phyloP scores from a whole-genome alignment of 2,888 invertebrate species.

The Isotomurus palustris region DNA sequence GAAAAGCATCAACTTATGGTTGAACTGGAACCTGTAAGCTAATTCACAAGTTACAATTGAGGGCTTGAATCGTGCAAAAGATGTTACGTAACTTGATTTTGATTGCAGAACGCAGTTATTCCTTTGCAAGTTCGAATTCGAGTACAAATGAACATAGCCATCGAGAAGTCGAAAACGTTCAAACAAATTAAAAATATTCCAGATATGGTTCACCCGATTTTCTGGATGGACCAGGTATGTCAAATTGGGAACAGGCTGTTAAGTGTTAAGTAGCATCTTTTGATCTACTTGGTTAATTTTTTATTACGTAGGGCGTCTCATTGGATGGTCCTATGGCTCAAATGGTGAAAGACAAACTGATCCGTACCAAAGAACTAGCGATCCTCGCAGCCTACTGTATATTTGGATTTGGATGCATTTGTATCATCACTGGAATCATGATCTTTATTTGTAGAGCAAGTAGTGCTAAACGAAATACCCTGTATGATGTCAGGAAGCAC shows the following conservation, averaged over 20 bases:
- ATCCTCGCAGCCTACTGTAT: slow-evolving; percentile 15
- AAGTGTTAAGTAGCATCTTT: background rate
- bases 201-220: slow-evolving; percentile 25
- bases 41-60: background rate
- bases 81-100: background rate
- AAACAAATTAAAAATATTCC: slow-evolving; percentile 22
- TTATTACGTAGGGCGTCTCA: slow-evolving; percentile 12
- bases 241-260: background rate
- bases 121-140: slow-evolving; percentile 14
- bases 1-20: slow-evolving; percentile 33
- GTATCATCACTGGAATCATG: slow-evolving; percentile 18
- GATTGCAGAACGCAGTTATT: slow-evolving; percentile 18
- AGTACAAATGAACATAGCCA: slow-evolving; percentile 29
- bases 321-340: slow-evolving; percentile 14
- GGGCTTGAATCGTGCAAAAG: background rate
- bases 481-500: no score
- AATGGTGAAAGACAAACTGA: slow-evolving; percentile 16
- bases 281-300: background rate
- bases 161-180: slow-evolving; percentile 18
- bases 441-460: slow-evolving; percentile 12
- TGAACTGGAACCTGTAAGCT: slow-evolving; percentile 32
- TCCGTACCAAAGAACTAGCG: slow-evolving; percentile 9
- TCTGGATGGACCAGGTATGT: slow-evolving; percentile 36
- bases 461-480: background rate
- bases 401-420: slow-evolving; percentile 19